Conservation (phyloP, 2,888 invertebrate species). For the Athripsodes cinereus region DNA sequence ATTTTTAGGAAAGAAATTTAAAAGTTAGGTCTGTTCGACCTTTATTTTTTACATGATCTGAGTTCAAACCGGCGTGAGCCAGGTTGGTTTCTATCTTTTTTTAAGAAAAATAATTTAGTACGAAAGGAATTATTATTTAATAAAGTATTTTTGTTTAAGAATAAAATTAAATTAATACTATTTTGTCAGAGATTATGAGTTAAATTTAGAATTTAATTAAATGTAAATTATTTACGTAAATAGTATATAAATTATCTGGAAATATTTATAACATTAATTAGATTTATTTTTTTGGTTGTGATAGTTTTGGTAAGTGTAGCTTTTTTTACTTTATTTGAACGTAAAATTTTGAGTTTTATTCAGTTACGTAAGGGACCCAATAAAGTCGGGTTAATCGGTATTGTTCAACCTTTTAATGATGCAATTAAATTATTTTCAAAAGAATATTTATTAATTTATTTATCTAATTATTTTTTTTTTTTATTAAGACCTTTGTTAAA, state of each 20-base stretch:
- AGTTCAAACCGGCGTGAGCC: slow-evolving; percentile 82
- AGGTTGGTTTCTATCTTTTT: slow-evolving; percentile 80
- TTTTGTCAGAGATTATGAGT: slow-evolving; percentile 64
- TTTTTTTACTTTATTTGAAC: slow-evolving; percentile 68
- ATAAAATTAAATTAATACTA: slow-evolving; percentile 33
- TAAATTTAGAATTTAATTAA: slow-evolving; percentile 64
- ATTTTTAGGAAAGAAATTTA: slow-evolving; percentile 60
- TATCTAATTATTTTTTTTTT: slow-evolving; percentile 57
- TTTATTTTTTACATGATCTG: slow-evolving; percentile 82
- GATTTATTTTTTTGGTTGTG: slow-evolving; percentile 50
- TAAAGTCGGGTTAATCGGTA: slow-evolving; percentile 57
- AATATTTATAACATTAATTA: slow-evolving; percentile 40
- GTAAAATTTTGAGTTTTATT: slow-evolving; percentile 64
- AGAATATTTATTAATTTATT: slow-evolving; percentile 51
- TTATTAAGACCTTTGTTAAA: slow-evolving; percentile 54
- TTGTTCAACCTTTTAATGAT: slow-evolving; percentile 67
- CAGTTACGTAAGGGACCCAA: slow-evolving; percentile 70
- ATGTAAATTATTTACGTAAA: slow-evolving; percentile 50
- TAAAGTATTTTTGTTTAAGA: slow-evolving; percentile 15
- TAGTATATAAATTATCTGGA: slow-evolving; percentile 50
- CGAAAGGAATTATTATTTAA: slow-evolving; percentile 59
- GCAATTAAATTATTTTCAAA: slow-evolving; percentile 68
- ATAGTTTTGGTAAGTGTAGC: slow-evolving; percentile 59
- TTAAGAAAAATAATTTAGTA: slow-evolving; percentile 58
- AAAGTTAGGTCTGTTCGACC: slow-evolving; percentile 74